Conservation (phyloP, 2,797 vertebrate species). For the Channa striata region DNA sequence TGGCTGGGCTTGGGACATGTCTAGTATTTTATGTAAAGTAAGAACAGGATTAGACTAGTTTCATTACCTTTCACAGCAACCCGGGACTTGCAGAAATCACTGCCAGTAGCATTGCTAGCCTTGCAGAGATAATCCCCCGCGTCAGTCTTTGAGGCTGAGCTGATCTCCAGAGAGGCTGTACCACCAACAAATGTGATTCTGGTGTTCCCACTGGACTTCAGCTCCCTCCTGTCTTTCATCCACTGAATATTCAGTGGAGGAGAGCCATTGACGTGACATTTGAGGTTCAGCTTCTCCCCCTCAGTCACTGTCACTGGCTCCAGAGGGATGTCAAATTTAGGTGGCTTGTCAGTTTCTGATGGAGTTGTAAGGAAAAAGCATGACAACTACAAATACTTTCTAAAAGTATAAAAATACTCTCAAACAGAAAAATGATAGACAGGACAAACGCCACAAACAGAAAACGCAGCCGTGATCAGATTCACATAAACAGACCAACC, state of each 20-base stretch:
- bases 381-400: background rate
- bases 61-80: slow-evolving; percentile 91
- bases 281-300: slow-evolving; percentile 90
- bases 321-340: slow-evolving; percentile 90
- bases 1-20: too few species aligned
- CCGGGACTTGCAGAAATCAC: slow-evolving; percentile 91
- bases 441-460: background rate
- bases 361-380: background rate
- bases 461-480: background rate
- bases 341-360: slow-evolving; percentile 88
- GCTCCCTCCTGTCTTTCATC: slow-evolving; percentile 94
- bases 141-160: slow-evolving; percentile 84
- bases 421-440: background rate
- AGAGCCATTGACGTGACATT: slow-evolving; percentile 89
- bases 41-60: background rate
- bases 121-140: slow-evolving; percentile 96
- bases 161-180: slow-evolving; percentile 88
- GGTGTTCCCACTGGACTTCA: slow-evolving; percentile 87
- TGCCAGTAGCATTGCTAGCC: slow-evolving; percentile 91
- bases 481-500: slow-evolving; percentile 76
- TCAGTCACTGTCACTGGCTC: slow-evolving; percentile 83
- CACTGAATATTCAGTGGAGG: slow-evolving; percentile 92
- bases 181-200: slow-evolving; percentile 88
- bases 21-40: background rate
- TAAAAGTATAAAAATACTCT: too few species aligned